Evolutionary conservation across 2,888 invertebrate species (phyloP), one percentile per base, ranked within the genome.

Genomic region (Bombylius discolor): DNA sequence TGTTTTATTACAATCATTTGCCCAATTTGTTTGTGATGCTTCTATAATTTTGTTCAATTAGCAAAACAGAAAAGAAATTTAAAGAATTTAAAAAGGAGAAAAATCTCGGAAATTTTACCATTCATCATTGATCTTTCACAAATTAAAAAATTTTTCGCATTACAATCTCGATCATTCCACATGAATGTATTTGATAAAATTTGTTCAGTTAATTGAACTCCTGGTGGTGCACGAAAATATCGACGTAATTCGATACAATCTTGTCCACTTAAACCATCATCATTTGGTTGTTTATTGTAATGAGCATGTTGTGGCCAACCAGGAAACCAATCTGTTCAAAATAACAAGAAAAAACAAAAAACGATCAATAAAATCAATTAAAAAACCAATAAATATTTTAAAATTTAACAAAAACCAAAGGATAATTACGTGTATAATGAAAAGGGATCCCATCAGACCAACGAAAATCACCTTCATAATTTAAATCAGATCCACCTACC

Each of bases 101-200:
- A 36, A 36, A 36, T 36, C 4, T 36, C 34, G 52, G 45, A 48
- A n/a, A n/a, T 59, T 58, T 75, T 70, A 85, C 85, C 84, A 68
- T 81, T 81, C 55, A 78, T 76, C 59, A 81, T 79, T n/a, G 83
- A 79, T 52, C 80, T 76, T 70, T 88, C 85, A 69, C 89, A 89
- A 44, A 89, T 79, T 69, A 83, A 85, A 72, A 81, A 83, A 73
- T 89, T 89, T 52, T 79, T 79, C 42, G 84, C 84, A 31, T 78
- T 71, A 69, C 89, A 90, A 64, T 85, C 84, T 34, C 88, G 69
- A 68, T 89, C 89, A 68, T 90, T 90, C 89, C 89, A 89, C 80
- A 83, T 85, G 72, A 83, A 87, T 60, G 80, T 78, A 31, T 77
- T 71, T 0, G 83, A 75, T 1, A 78, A 66, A 52, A 75, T 71